Evolutionary conservation across 2,113 vertebrate species (phyloP), one percentile per base, ranked within the genome.

Genomic region (Perca flavescens): DNA sequence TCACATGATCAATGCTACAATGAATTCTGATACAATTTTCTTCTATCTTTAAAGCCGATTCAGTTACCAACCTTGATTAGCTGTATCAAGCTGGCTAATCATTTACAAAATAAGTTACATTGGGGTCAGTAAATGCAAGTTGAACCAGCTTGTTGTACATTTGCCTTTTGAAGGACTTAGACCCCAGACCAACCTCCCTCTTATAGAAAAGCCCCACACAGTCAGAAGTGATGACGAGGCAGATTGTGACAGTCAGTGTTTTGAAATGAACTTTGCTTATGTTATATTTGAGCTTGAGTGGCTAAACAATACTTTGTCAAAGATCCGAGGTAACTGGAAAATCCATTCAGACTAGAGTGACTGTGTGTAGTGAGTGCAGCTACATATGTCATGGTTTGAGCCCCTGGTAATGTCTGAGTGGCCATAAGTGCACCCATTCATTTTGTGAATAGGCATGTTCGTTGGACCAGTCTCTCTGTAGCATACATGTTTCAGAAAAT

Each of bases 111-210:
- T 31, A 8, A 65, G 58, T 15, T 77, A 19, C 61, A 79, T 67
- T 70, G 52, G 77, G 77, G 52, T 79, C 66, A 68, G 52, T 77
- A 40, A 91, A 89, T 87, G 56, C 68, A 85, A 89, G 90, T 79
- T 88, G 79, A 91, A 83, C 72, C 80, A 47, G 56, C 54, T 76
- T 94, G 71, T 43, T 88, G 80, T 90, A 87, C 79, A 88, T 58
- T 92, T 79, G 75, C 69, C 57, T 13, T 84, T 74, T 71, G 63
- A 52, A 91, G 92, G 85, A 93, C 88, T 93, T 94, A 86, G 90
- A 92, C 88, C 91, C 84, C 74, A 49, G 77, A 82, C 49, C 69
- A 16, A 77, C 43, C 21, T 54, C 74, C 57, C 22, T 56, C 60
- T 79, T 60, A 50, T 63, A 84, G 66, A 70, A n/a, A 6, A 28